Evolutionary conservation across 1,140 invertebrate species (phyloP).

Genomic region (Megathymus violae): DNA sequence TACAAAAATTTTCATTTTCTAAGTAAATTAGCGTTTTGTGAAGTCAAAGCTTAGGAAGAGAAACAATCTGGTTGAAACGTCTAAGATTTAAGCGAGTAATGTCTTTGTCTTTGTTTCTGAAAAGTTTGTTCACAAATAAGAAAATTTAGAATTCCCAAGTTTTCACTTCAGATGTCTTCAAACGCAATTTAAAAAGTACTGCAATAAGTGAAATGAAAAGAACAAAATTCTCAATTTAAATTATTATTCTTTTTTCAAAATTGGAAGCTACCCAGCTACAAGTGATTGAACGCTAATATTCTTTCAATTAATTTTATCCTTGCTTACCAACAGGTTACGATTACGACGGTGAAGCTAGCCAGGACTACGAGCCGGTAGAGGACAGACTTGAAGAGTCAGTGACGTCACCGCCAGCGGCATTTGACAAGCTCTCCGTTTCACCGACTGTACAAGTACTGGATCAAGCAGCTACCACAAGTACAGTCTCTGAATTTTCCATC

Average conservation of each 20-base stretch:
- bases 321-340: constrained; percentile 57
- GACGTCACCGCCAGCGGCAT: constrained; percentile 41
- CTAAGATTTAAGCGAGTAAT: background rate
- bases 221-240: too few relatives aligned
- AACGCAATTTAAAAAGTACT: too few relatives aligned
- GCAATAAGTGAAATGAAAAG: too few relatives aligned
- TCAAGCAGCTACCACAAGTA: constrained; percentile 54
- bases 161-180: too few relatives aligned
- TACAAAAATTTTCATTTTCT: background rate
- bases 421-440: constrained; percentile 47
- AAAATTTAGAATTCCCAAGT: background rate
- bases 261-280: too few relatives aligned
- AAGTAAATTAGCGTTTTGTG: constrained; percentile 2
- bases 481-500: constrained; percentile 64
- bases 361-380: constrained; percentile 59
- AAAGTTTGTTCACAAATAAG: constrained; percentile 11
- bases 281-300: too few relatives aligned
- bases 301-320: too few relatives aligned
- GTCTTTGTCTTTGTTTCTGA: background rate
- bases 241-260: too few relatives aligned
- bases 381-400: constrained; percentile 47
- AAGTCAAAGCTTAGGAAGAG: background rate
- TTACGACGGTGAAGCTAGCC: constrained; percentile 44
- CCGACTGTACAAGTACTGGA: constrained; percentile 49
- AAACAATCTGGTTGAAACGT: background rate